Base-by-base conservation (phyloP, 35 echinoderm and acorn worm genomes). In the Eucidaris tribuloides region DNA sequence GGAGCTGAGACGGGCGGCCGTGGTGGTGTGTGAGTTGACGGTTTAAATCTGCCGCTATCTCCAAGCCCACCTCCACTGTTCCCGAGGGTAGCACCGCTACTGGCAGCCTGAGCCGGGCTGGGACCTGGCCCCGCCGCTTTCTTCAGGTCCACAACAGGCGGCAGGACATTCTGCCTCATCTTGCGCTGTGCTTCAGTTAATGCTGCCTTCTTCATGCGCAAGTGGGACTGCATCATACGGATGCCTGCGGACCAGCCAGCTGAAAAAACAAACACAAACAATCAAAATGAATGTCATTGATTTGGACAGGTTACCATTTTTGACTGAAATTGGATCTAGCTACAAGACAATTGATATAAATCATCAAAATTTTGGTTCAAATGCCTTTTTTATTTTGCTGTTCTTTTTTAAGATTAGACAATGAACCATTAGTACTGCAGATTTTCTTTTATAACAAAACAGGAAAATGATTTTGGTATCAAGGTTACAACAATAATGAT, bases 231-330 rank as follows among this genome's bases (percentile, higher is more conserved):
- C 91, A 99, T 93, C 96, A 99, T 93, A 3, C 89, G 84, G 77
- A 99, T 99, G 0, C 96, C 96, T 19, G 96, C 90, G n/a, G 96
- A 99, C 96, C 96, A 99, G 31, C 96, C 96, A 65, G 96, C 96
- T 99, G 43, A 23, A 46, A 62, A 64, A 0, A 41, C 38, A 41
- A n/a, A n/a, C n/a, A n/a, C 9, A 29, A 39, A 86, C 33, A 45
- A 17, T 40, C 7, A 48, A 76, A 23, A 17, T 24, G 18, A 17
- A n/a, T n/a, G n/a, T n/a, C n/a, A n/a, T n/a, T n/a, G n/a, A n/a
- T n/a, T n/a, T n/a, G n/a, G n/a, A n/a, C 18, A 57, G 0, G 54
- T 57, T 57, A 57, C 54, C 54, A 17, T 57, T 24, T 57, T 70
- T 0, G 29, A 29, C 17, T 17, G 64, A 14, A 70, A 19, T 70